These are phyloP conservation scores for Vulpes lagopus DNA, from an alignment of 2,113 vertebrate species.

Conservation along the genomic window DNA sequence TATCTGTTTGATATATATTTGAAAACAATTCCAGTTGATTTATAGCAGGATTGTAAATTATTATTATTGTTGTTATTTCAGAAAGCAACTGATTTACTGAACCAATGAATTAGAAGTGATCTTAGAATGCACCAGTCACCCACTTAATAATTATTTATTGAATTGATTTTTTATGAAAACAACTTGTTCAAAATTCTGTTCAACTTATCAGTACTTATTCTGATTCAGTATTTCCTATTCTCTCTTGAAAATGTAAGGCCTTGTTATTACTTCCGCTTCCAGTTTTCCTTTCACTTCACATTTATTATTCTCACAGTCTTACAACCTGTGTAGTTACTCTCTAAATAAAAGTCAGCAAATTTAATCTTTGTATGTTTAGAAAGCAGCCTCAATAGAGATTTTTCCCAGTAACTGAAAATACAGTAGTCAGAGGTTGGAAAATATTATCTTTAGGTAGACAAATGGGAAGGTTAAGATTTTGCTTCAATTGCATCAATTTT, in stretches of 20 bases:
- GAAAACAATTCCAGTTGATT: background rate
- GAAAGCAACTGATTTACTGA: background rate
- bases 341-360: conserved; percentile 24
- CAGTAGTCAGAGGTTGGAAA: conserved; percentile 41
- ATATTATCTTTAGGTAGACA: conserved; percentile 65
- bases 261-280: background rate
- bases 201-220: background rate
- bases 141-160: background rate
- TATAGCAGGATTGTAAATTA: conserved; percentile 14
- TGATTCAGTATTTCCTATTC: background rate
- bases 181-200: background rate
- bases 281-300: background rate
- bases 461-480: conserved; percentile 41
- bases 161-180: conserved; percentile 11
- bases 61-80: background rate
- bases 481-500: conserved; percentile 53
- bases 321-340: background rate
- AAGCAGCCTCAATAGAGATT: conserved; percentile 12
- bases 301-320: background rate
- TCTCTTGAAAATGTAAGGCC: background rate
- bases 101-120: background rate
- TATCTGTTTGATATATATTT: background rate
- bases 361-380: conserved; percentile 54
- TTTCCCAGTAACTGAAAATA: conserved; percentile 5
- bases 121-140: background rate